Evolutionary conservation across 2,888 invertebrate genomes (phyloP), one percentile per base, ranked within the genome.

Genomic region (Scaptomyza cyrtandrae): DNA sequence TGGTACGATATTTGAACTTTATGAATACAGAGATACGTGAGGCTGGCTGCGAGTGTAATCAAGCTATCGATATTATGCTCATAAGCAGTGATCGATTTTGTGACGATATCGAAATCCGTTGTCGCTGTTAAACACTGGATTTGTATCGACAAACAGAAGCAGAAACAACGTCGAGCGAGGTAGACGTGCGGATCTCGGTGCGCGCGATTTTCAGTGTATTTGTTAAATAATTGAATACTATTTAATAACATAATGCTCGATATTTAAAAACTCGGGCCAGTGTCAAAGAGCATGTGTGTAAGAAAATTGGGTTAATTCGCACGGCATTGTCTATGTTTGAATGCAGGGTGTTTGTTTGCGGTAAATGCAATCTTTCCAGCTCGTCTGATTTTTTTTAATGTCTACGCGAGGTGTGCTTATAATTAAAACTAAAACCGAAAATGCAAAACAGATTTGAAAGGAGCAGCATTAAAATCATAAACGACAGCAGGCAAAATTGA

Each of bases 151-250:
- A 24, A 54, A n/a, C 76, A 75, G 76, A 75, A 75, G 76, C 72
- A 59, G 76, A 75, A 71, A 75, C 72, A 76, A 60, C 66, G 76
- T 57, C 75, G 75, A 75, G 67, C 72, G 44, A 58, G 53, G 41
- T 50, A 59, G 76, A 75, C 67, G 75, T 75, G 76, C 41, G 57
- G 53, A 39, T 49, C 16, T 52, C 57, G 76, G 62, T 75, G 72
- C 76, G 75, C 75, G 75, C 56, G 56, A 71, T 63, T 76, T 76
- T 37, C 54, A 76, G 76, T 63, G 72, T 57, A 60, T 37, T 75
- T 76, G 67, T 76, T 76, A 57, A 75, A 75, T 75, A 76, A 76
- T 71, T 56, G 59, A 59, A 75, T 43, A 39, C 29, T 59, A 54
- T 57, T 60, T 67, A 56, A 62, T 76, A 76, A 71, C 49, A 56